These are phyloP conservation scores for Hiodon alosoides DNA, from an alignment of 2,113 vertebrate genomes.

Conservation along the genomic window DNA sequence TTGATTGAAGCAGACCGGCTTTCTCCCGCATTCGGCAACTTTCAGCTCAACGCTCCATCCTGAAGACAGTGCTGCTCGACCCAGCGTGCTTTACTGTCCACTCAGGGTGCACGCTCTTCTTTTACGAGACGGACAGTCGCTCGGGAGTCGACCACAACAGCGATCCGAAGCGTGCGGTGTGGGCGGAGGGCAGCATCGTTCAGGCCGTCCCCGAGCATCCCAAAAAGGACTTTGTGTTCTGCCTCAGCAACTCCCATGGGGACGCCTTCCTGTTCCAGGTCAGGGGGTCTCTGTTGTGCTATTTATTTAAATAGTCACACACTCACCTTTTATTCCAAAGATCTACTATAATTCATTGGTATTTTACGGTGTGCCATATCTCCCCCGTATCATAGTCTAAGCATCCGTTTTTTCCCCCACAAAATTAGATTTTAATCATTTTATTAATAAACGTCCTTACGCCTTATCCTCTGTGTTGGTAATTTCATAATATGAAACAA, in stretches of 20 bases:
- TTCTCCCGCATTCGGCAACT: no score
- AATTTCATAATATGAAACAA: no score
- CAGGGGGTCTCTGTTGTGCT: slow-evolving; percentile 14
- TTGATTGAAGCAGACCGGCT: no score
- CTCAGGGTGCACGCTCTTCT: slow-evolving; percentile 36
- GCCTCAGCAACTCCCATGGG: slow-evolving; percentile 92
- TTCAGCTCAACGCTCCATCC: background rate
- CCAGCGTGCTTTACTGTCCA: background rate
- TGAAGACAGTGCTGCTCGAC: background rate
- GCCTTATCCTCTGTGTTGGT: no score
- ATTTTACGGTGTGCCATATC: no score
- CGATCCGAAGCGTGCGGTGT: slow-evolving; percentile 83
- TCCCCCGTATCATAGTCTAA: no score
- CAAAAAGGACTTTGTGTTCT: slow-evolving; percentile 97
- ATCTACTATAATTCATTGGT: background rate
- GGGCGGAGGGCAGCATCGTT: slow-evolving; percentile 96
- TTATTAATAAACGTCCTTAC: no score
- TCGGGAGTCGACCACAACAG: slow-evolving; percentile 89
- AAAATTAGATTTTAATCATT: background rate
- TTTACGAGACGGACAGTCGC: slow-evolving; percentile 84
- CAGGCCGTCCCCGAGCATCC: slow-evolving; percentile 95
- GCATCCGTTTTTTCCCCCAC: no score
- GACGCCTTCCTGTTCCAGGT: slow-evolving; percentile 98
- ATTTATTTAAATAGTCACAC: background rate
- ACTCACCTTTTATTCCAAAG: background rate